A percentile compares a stretch with the other conserved stretches of the same genome.
Conservation (phyloP, 2,797 vertebrate genomes). For the Catamblyrhynchus diadema region DNA sequence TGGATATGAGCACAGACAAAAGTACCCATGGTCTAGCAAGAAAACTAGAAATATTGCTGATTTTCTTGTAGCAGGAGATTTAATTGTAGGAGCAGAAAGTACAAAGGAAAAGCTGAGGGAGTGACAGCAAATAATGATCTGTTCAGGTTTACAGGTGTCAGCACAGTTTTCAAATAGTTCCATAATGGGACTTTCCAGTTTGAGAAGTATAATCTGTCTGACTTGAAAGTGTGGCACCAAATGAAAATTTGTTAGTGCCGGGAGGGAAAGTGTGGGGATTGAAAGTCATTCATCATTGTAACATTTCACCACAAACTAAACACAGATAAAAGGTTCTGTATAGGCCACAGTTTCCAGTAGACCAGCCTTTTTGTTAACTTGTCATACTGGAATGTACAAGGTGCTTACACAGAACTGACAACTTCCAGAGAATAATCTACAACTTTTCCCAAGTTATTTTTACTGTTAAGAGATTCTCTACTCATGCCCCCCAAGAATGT, state of each 20-base stretch:
- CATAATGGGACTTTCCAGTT: constrained; percentile 13
- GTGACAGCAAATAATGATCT: constrained; percentile 23
- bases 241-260: constrained; percentile 61
- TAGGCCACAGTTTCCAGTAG: not conserved
- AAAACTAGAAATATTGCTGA: not conserved
- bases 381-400: not conserved
- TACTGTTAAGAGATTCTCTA: not conserved
- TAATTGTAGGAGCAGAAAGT: not conserved
- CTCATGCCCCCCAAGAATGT: not conserved
- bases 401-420: not conserved
- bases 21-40: not conserved
- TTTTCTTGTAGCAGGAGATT: not conserved
- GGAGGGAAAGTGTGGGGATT: constrained; percentile 11
- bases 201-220: not conserved
- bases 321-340: constrained; percentile 48
- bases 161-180: constrained; percentile 11
- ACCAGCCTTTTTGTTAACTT: not conserved
- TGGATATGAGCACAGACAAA: not conserved
- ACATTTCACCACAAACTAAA: not conserved
- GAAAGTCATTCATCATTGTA: constrained; percentile 63
- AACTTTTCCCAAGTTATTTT: not conserved
- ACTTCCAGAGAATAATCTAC: not conserved
- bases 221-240: not conserved
- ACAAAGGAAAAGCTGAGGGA: not conserved
- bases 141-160: constrained; percentile 34